Evolutionary conservation across 53 echinoderm and acorn worm species (phyloP).

Genomic region (Henricia sp.): DNA sequence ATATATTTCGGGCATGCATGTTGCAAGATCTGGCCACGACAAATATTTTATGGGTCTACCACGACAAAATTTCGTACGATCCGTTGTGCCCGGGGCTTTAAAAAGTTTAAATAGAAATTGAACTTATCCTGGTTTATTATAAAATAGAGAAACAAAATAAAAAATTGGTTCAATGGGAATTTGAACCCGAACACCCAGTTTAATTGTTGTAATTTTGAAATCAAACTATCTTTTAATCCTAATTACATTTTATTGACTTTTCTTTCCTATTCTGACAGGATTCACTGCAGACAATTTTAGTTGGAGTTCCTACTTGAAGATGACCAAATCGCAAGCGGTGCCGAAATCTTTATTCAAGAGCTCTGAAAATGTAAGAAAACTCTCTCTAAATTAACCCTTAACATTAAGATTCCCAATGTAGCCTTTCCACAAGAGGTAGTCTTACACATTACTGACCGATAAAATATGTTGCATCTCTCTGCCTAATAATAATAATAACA

Average conservation of each 20-base stretch:
- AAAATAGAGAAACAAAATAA: no score
- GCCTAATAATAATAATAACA: no score
- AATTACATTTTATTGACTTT: not conserved
- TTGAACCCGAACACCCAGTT: no score
- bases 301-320: slow-evolving; percentile 90
- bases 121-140: no score
- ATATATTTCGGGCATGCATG: no score
- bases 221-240: not conserved
- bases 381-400: not conserved
- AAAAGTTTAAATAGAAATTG: no score
- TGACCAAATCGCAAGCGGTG: slow-evolving; percentile 87
- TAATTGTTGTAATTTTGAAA: no score
- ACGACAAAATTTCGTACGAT: no score
- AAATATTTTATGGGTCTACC: no score
- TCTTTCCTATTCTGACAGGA: slow-evolving; percentile 48
- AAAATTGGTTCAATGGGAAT: no score
- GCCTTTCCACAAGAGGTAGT: not conserved
- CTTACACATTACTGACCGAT: not conserved
- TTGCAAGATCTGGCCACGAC: no score
- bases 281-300: slow-evolving; percentile 86
- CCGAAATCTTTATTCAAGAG: slow-evolving; percentile 91
- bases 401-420: not conserved
- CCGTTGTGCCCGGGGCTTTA: no score
- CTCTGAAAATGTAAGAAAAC: slow-evolving; percentile 88
- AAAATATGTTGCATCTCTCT: not conserved